Evolutionary conservation across 2,113 vertebrate genomes (phyloP).

Genomic region (Sigmodon hispidus): DNA sequence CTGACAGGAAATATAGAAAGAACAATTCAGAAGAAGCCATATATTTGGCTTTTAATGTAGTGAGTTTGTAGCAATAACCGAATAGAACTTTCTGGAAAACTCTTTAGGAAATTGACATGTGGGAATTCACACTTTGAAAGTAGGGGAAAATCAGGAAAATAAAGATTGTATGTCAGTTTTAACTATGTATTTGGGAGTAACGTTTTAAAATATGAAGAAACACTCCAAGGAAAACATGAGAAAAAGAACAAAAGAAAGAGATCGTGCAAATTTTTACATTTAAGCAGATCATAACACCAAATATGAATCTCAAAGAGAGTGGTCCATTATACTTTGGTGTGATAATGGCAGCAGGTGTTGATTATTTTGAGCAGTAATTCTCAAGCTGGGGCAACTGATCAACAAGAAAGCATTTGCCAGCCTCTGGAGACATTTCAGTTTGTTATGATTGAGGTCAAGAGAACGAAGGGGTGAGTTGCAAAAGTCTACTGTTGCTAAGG

Average conservation of each 20-base stretch:
- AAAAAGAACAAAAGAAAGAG: background rate
- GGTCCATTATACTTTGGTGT: background rate
- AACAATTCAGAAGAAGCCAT: background rate
- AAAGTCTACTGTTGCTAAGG: no score
- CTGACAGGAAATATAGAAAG: background rate
- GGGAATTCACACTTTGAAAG: slow-evolving; percentile 13
- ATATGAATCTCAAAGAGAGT: background rate
- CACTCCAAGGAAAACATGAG: background rate
- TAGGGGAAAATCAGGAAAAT: background rate
- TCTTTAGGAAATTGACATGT: background rate
- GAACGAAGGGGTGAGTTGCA: background rate
- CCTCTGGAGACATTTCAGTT: background rate
- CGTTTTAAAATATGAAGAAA: background rate
- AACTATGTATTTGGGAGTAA: background rate
- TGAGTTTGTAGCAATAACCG: background rate
- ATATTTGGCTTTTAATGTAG: background rate
- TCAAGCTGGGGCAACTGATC: background rate
- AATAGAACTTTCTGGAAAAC: background rate
- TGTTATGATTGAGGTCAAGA: background rate
- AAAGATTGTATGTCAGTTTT: background rate
- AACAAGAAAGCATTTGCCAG: background rate
- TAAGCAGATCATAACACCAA: background rate
- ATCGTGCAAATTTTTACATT: background rate
- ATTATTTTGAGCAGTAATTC: background rate
- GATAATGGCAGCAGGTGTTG: background rate